These are phyloP conservation scores for Catagonus wagneri DNA, from an alignment of 2,113 vertebrate genomes.

Conservation along the genomic window DNA sequence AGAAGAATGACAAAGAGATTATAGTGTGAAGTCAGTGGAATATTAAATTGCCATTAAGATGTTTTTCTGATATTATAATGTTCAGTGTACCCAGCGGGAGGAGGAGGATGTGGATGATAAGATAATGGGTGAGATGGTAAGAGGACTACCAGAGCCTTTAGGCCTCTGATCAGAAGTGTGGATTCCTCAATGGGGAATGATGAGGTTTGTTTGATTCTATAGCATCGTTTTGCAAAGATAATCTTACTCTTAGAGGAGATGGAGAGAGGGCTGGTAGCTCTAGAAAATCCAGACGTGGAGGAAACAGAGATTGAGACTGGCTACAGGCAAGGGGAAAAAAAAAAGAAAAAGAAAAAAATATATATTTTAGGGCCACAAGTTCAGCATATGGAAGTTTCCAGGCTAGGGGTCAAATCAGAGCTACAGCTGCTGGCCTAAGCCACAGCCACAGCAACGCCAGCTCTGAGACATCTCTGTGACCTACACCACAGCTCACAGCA, in stretches of 20 bases:
- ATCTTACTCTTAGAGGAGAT: neutral
- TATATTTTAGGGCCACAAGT: too few relatives aligned
- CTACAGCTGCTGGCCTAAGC: too few relatives aligned
- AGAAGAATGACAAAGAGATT: neutral
- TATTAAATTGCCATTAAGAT: neutral
- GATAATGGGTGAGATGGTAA: neutral
- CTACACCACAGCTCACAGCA: too few relatives aligned
- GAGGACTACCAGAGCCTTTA: neutral
- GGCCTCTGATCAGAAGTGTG: neutral
- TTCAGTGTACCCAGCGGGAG: neutral
- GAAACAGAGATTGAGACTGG: neutral
- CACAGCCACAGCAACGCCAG: too few relatives aligned
- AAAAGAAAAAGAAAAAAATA: too few relatives aligned
- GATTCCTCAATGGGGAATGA: neutral
- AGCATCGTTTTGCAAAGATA: slow-evolving; percentile 3
- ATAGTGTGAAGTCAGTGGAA: neutral
- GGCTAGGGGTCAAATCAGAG: too few relatives aligned
- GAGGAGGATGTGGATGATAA: neutral
- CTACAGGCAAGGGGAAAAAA: neutral
- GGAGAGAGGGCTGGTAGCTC: neutral
- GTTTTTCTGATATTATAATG: neutral
- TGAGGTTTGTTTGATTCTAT: neutral
- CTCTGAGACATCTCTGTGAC: too few relatives aligned
- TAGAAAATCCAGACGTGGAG: neutral
- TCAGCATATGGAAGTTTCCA: too few relatives aligned